Base-by-base conservation (phyloP, 2,113 vertebrate genomes). In the Archilochus colubris region DNA sequence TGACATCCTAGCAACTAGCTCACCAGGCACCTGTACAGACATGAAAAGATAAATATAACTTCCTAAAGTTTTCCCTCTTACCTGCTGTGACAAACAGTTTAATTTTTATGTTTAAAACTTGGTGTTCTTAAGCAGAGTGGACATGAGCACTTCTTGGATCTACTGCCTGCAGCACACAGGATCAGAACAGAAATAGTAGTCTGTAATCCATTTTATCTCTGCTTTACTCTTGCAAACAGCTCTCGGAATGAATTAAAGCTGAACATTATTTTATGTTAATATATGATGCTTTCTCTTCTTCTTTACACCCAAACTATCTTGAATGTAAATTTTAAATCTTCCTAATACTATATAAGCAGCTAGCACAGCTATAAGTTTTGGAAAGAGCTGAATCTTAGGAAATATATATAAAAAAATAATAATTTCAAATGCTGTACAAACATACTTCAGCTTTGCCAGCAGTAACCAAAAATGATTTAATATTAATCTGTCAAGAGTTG, bases 361-460 rank as follows among this genome's bases (percentile, higher is more conserved):
- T 43, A 43, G 8, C 14, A 62, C 3, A 40, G 48, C 51, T 50
- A 1, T 9, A 84, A 62, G 24, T 50, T 81, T 63, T 1, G 5
- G 69, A 46, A 82, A 67, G 51, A 51, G 43, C 10, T 13, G 7
- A 78, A 55, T 33, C 53, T 59, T 58, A 17, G 28, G 14, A 82
- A 89, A 75, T 2, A 67, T 0, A 9, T 69, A 40, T 40, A 40
- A 40, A 40, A 40, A 40, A 40, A 40, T 40, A 40, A 13, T 11
- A 40, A 61, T 77, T 50, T 66, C 25, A 58, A 43, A 68, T 9
- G 55, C 28, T 48, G 19, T 15, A 74, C 2, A 2, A 86, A 69
- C 0, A 1, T 19, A 57, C 25, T 14, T n/a, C 51, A 40, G 44
- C 31, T 75, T 80, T 0, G 1, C 40, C 61, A 25, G 27, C 73